Conservation (phyloP, 2,888 invertebrate species). For the Labia minor region DNA sequence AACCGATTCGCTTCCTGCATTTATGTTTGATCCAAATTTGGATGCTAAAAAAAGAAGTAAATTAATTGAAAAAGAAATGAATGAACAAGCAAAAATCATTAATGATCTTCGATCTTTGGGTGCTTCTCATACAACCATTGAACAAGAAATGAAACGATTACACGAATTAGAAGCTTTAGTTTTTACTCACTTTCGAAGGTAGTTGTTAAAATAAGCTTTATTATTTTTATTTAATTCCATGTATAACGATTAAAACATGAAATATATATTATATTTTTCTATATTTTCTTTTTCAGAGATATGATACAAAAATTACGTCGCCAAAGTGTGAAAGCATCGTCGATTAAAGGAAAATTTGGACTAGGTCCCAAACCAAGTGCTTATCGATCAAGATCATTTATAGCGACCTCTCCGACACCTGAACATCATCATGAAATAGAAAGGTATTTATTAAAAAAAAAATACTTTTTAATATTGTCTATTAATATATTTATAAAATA, state of each 20-base stretch:
- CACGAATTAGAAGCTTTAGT: slow-evolving; percentile 89
- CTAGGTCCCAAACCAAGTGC: slow-evolving; percentile 49
- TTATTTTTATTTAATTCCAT: no score
- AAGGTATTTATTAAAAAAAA: slow-evolving; percentile 31
- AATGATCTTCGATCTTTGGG: slow-evolving; percentile 81
- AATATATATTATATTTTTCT: no score
- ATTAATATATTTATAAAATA: background rate
- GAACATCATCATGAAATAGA: slow-evolving; percentile 46
- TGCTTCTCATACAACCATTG: slow-evolving; percentile 80
- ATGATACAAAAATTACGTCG: slow-evolving; percentile 83
- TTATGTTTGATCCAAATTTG: slow-evolving; percentile 67
- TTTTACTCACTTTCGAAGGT: slow-evolving; percentile 83
- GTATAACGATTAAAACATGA: no score
- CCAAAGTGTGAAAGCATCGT: slow-evolving; percentile 66
- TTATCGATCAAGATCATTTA: slow-evolving; percentile 65
- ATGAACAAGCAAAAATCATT: slow-evolving; percentile 90
- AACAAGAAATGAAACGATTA: slow-evolving; percentile 80
- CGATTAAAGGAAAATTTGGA: slow-evolving; percentile 69
- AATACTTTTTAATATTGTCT: slow-evolving; percentile 4
- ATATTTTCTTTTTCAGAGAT: slow-evolving; percentile 53
- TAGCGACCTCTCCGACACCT: slow-evolving; percentile 55
- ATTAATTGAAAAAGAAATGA: slow-evolving; percentile 92
- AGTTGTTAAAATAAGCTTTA: slow-evolving; percentile 14
- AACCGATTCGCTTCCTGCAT: slow-evolving; percentile 68
- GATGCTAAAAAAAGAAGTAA: slow-evolving; percentile 80